A percentile compares a stretch with the other conserved stretches of the same genome.
Evolutionary conservation across 2,797 vertebrate species (phyloP).

Genomic region (Enteromius unitaeniatus): DNA sequence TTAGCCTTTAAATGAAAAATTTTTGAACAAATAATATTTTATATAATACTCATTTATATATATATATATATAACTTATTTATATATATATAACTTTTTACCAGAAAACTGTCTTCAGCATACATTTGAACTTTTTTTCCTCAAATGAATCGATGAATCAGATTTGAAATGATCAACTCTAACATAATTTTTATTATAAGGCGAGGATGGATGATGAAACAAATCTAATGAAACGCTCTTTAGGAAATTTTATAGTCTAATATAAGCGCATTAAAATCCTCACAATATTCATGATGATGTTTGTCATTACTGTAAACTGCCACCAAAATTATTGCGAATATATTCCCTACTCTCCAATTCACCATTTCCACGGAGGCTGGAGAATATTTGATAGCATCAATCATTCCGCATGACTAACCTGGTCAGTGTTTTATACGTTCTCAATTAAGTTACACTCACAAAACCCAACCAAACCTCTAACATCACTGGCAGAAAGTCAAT

Average conservation of each 20-base stretch:
- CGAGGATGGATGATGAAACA: neutral
- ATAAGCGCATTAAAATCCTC: constrained; percentile 8
- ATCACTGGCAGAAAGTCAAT: constrained; percentile 27
- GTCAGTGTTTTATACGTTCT: constrained; percentile 11
- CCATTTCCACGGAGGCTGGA: neutral
- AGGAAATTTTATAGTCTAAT: constrained; percentile 3
- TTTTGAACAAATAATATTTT: neutral
- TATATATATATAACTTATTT: too few species aligned
- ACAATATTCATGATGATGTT: neutral
- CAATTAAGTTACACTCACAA: constrained; percentile 32
- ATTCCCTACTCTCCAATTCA: neutral
- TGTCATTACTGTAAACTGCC: neutral
- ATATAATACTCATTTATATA: neutral
- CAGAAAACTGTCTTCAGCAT: neutral
- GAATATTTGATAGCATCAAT: constrained; percentile 43
- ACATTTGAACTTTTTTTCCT: neutral
- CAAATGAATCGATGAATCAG: neutral
- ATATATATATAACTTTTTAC: neutral
- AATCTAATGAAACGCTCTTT: constrained; percentile 1
- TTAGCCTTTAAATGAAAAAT: neutral
- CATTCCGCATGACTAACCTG: neutral
- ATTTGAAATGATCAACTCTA: neutral
- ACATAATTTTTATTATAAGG: neutral
- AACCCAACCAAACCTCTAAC: constrained; percentile 16
- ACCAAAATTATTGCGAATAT: neutral